phyloP scores from a whole-genome alignment of 2,113 vertebrate genomes.

The Anhinga anhinga region DNA sequence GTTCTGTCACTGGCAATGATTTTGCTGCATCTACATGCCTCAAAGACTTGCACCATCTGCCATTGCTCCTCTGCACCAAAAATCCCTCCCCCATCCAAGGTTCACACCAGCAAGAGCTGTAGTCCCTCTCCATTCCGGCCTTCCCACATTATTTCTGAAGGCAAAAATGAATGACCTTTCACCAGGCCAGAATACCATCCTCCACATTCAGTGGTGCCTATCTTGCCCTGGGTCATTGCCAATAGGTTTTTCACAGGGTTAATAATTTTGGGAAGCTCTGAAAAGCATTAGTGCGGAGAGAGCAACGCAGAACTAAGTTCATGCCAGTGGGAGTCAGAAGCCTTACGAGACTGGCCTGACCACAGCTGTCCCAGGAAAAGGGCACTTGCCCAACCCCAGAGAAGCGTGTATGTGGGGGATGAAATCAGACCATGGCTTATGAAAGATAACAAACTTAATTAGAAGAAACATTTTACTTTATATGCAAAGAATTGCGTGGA shows the following conservation, averaged over 20 bases:
- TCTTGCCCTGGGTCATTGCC: neutral
- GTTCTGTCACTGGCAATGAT: neutral
- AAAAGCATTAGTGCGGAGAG: neutral
- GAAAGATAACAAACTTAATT: neutral
- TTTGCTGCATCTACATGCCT: neutral
- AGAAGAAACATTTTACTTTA: neutral
- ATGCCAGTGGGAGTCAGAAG: neutral
- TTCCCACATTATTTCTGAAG: neutral
- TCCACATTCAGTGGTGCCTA: neutral
- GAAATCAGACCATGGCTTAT: neutral
- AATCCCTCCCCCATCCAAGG: neutral
- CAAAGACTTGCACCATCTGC: neutral
- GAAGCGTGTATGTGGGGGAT: no score
- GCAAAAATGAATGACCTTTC: neutral
- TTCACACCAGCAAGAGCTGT: neutral
- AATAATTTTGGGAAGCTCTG: slow-evolving; percentile 10
- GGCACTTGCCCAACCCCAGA: neutral
- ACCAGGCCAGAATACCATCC: neutral
- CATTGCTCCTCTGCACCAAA: neutral
- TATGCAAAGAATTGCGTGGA: neutral
- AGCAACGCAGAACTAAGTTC: neutral
- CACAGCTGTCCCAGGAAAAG: neutral
- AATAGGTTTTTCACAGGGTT: neutral
- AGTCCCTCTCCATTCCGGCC: neutral
- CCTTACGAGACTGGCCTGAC: neutral